Evolutionary conservation across 1,140 invertebrate genomes (phyloP).

Genomic region (Diabrotica undecimpunctata): DNA sequence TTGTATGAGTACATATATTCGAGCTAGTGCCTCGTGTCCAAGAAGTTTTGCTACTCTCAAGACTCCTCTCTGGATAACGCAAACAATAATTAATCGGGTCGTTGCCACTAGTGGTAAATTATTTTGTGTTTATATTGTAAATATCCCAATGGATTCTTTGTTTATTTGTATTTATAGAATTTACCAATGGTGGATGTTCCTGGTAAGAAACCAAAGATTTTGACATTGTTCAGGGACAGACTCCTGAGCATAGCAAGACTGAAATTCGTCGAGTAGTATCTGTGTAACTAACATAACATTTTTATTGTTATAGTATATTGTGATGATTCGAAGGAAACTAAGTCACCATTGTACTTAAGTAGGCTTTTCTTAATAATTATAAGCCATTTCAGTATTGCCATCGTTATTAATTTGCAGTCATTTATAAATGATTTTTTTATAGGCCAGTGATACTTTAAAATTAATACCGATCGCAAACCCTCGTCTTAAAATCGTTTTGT

Average conservation of each 20-base stretch:
- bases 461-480: conserved; percentile 14
- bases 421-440: conserved; percentile 10
- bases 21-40: conserved; percentile 26
- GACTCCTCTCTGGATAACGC: conserved; percentile 29
- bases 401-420: conserved; percentile 18
- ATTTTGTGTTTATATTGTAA: conserved; percentile 37
- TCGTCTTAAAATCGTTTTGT: conserved; percentile 9
- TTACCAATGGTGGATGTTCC: conserved; percentile 18
- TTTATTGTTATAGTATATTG: conserved; percentile 38
- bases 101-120: conserved; percentile 28
- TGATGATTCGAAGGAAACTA: conserved; percentile 45
- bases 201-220: conserved; percentile 45
- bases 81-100: conserved; percentile 34
- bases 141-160: conserved; percentile 25
- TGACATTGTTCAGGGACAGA: conserved; percentile 33
- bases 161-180: conserved; percentile 22
- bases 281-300: conserved; percentile 35
- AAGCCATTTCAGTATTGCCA: conserved; percentile 21
- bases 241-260: conserved; percentile 30
- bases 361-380: conserved; percentile 32
- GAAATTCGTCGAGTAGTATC: conserved; percentile 33
- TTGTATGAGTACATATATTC: conserved; percentile 32
- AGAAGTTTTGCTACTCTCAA: conserved; percentile 25
- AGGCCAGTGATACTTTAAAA: conserved; percentile 27
- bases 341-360: conserved; percentile 41